Conservation (phyloP, 2,888 invertebrate species). For the Caenorhabditis wallacei region DNA sequence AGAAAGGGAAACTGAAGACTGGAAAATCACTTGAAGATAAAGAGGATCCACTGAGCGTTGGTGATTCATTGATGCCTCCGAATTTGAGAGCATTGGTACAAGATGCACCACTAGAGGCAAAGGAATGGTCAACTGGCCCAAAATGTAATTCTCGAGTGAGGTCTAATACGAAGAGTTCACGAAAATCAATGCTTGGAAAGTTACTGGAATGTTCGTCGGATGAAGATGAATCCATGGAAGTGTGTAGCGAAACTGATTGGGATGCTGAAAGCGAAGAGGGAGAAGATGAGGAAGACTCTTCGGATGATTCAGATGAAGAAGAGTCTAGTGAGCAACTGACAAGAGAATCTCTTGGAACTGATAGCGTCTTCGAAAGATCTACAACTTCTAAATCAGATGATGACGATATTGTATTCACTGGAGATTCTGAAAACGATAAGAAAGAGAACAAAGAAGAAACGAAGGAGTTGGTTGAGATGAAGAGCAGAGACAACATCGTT, state of each 20-base stretch:
- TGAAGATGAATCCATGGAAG: slow-evolving; percentile 20
- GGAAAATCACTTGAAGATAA: not conserved
- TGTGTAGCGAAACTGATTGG: slow-evolving; percentile 25
- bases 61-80: slow-evolving; percentile 70
- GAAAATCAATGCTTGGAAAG: slow-evolving; percentile 5
- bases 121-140: slow-evolving; percentile 68
- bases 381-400: slow-evolving; percentile 8
- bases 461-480: not conserved
- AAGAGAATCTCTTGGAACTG: not conserved
- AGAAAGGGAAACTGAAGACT: slow-evolving; percentile 21
- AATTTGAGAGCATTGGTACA: slow-evolving; percentile 55
- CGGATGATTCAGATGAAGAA: slow-evolving; percentile 29
- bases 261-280: slow-evolving; percentile 34
- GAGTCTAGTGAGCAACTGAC: slow-evolving; percentile 4
- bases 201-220: slow-evolving; percentile 44
- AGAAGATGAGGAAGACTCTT: not conserved
- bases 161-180: slow-evolving; percentile 8
- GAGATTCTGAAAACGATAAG: not conserved
- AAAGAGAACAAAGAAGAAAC: slow-evolving; percentile 14
- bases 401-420: slow-evolving; percentile 42
- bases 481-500: not conserved
- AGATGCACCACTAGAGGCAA: slow-evolving; percentile 41
- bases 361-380: slow-evolving; percentile 26
- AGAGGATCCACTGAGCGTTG: slow-evolving; percentile 9
- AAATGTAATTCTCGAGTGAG: slow-evolving; percentile 5